phyloP scores from a whole-genome alignment of 2,888 invertebrate species.

The Ormyrus pomaceus region DNA sequence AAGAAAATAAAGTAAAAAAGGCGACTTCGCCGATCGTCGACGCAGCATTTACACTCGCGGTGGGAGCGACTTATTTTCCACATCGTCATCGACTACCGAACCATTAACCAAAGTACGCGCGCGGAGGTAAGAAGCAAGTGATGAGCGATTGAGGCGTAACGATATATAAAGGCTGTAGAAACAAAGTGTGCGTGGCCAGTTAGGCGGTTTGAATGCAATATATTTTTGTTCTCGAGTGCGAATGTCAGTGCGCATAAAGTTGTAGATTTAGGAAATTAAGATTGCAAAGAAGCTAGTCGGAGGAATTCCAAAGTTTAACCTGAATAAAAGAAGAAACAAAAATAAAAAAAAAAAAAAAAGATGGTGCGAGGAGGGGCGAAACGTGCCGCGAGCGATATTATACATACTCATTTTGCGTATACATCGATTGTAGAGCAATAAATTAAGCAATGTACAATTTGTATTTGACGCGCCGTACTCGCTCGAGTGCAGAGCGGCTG shows the following conservation, averaged over 20 bases:
- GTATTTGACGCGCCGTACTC: slow-evolving; percentile 7
- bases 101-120: slow-evolving; percentile 33
- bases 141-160: slow-evolving; percentile 5
- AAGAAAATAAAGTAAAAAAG: too few species aligned
- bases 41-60: slow-evolving; percentile 14
- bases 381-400: slow-evolving; percentile 39
- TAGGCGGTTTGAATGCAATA: slow-evolving; percentile 59
- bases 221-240: slow-evolving; percentile 52
- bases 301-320: slow-evolving; percentile 38
- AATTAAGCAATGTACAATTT: slow-evolving; percentile 64
- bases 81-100: background rate
- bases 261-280: slow-evolving; percentile 29
- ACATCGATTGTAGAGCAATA: slow-evolving; percentile 64
- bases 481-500: background rate
- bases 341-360: slow-evolving; percentile 7
- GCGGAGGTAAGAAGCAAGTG: slow-evolving; percentile 32
- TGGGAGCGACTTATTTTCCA: slow-evolving; percentile 1
- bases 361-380: slow-evolving; percentile 31
- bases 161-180: slow-evolving; percentile 65
- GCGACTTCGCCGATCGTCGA: background rate
- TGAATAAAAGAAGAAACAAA: too few species aligned
- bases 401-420: background rate
- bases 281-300: slow-evolving; percentile 46
- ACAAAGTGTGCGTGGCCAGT: slow-evolving; percentile 64
- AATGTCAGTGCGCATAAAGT: slow-evolving; percentile 20